Conservation (phyloP, 1,140 invertebrate species). For the Nasonia giraulti region DNA sequence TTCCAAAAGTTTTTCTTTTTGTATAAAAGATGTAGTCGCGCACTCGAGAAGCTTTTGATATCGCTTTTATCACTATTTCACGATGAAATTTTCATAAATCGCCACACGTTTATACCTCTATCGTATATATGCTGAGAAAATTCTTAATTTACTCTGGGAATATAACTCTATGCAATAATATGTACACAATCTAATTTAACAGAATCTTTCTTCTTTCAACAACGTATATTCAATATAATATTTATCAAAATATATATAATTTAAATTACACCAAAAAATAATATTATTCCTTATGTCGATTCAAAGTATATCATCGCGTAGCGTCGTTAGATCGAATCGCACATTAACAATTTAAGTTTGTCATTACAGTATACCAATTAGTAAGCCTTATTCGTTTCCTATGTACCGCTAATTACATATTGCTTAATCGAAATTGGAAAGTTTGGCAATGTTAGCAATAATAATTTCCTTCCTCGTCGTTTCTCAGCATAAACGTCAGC, state of each 20-base stretch:
- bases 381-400: neutral
- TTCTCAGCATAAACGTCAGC: neutral
- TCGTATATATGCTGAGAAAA: neutral
- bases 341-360: neutral
- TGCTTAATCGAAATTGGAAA: too few species aligned
- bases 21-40: neutral
- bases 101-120: neutral
- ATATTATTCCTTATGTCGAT: neutral
- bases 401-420: too few species aligned
- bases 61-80: neutral
- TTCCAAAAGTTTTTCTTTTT: neutral
- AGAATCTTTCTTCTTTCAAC: neutral
- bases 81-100: neutral
- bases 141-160: neutral
- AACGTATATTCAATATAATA: constrained; percentile 2
- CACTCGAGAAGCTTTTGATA: neutral
- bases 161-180: neutral
- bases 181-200: neutral
- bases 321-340: neutral
- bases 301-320: neutral
- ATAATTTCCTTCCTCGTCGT: neutral
- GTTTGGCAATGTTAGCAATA: neutral
- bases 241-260: neutral
- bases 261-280: neutral
- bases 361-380: neutral